Base-by-base conservation (phyloP, 2,113 vertebrate species). In the Clarias gariepinus region DNA sequence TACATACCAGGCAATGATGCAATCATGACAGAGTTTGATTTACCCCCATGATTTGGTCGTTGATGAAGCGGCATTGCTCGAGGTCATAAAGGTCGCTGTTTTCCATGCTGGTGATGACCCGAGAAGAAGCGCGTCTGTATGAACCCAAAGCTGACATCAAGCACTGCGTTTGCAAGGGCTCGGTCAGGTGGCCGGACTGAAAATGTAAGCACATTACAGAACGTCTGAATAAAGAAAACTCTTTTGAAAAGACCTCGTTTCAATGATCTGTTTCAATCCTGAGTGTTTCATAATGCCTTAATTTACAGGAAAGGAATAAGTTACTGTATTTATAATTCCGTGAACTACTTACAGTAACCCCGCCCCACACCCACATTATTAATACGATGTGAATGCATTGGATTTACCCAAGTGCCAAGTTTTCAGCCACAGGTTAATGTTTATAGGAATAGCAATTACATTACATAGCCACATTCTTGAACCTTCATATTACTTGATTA, bases 11-110 rank as follows among this genome's bases (percentile, higher is more conserved):
- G 28, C 10, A 33, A 0, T 5, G 77, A 79, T 79, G 30, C n/a
- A 33, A 60, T 79, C 78, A 80, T 12, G 30, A 60, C 16, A 1
- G 4, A 3, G 19, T 58, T 33, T 36, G 47, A 25, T 90, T 91
- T 92, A 99, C 98, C 88, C 92, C 94, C 97, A 99, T 98, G 84
- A 99, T 94, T 77, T 97, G 97, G 90, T 99, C 96, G 66, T 99
- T 99, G 89, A 98, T 93, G 82, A 92, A 85, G 68, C 96, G 96
- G 89, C 96, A 96, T 89, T 96, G 88, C 66, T 95, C 90, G 2
- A 81, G 91, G 92, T 98, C 93, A 0, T 94, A 91, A 68, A 91
- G 92, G 91, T 98, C 93, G 0, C 95, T 96, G 80, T 95, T 95
- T 3, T 71, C 0, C 0, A 96, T 94, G 82, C 95, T 94, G 0